Evolutionary conservation across 2,797 vertebrate genomes (phyloP).

Genomic region (Leucoraja ocellata): DNA sequence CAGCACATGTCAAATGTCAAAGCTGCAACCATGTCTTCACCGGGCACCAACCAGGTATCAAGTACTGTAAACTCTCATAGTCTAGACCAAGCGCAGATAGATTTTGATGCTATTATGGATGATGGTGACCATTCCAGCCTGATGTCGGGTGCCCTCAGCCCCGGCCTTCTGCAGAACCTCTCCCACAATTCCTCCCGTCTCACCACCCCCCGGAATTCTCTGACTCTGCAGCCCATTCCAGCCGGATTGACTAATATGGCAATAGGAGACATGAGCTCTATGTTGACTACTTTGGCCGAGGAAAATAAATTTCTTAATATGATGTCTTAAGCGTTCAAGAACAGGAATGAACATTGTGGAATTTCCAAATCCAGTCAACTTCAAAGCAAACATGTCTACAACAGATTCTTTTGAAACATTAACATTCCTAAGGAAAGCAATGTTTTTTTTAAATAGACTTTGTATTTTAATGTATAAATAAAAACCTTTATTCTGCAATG

Average conservation of each 20-base stretch:
- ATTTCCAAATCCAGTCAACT: background rate
- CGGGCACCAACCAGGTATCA: slow-evolving; percentile 85
- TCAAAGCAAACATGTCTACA: background rate
- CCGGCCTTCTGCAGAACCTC: slow-evolving; percentile 85
- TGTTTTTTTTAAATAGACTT: slow-evolving; percentile 39
- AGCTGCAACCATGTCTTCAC: slow-evolving; percentile 70
- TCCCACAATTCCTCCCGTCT: slow-evolving; percentile 95
- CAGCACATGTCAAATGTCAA: slow-evolving; percentile 51
- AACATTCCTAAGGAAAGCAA: slow-evolving; percentile 44
- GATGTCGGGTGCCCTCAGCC: slow-evolving; percentile 88
- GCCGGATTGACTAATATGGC: slow-evolving; percentile 95
- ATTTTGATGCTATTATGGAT: slow-evolving; percentile 93
- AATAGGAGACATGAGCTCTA: slow-evolving; percentile 96
- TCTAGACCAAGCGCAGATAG: slow-evolving; percentile 79
- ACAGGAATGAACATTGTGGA: background rate
- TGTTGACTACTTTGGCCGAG: slow-evolving; percentile 91
- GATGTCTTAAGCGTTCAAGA: slow-evolving; percentile 73
- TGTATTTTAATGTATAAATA: slow-evolving; percentile 39
- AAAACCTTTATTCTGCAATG: slow-evolving; percentile 33
- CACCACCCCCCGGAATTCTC: slow-evolving; percentile 90
- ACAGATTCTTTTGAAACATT: slow-evolving; percentile 1
- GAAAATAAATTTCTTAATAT: slow-evolving; percentile 96
- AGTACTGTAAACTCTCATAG: slow-evolving; percentile 80
- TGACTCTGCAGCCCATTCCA: slow-evolving; percentile 81
- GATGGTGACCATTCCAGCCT: slow-evolving; percentile 94